A percentile compares a stretch with the other conserved stretches of the same genome.
Conservation (phyloP, 2,113 vertebrate species). For the Phocoena sinus region DNA sequence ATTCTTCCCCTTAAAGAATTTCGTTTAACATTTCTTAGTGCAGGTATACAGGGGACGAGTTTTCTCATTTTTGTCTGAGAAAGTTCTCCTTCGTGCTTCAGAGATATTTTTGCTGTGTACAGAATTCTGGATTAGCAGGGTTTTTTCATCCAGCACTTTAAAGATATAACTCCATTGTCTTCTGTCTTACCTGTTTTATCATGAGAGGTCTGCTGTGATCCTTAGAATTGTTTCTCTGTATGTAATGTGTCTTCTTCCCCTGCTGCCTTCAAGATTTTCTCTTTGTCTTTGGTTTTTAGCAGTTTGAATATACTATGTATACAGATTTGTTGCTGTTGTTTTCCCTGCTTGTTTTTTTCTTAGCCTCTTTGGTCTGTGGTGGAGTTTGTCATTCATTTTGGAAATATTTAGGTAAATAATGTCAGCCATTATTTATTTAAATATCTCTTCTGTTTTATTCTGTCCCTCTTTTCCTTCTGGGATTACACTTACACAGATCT, state of each 20-base stretch:
- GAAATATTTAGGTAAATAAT: background rate
- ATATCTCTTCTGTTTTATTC: background rate
- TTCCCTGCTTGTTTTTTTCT: background rate
- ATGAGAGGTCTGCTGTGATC: background rate
- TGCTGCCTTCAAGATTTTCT: background rate
- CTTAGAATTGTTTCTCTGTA: background rate
- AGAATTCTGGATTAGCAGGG: background rate
- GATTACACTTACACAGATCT: background rate
- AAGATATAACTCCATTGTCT: background rate
- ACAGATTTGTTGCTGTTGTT: background rate
- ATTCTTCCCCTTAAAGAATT: background rate
- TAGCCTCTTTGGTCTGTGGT: background rate
- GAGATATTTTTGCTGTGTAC: background rate
- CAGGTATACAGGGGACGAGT: background rate
- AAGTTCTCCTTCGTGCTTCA: background rate
- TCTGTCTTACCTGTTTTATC: background rate
- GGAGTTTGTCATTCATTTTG: background rate
- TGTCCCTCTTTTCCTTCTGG: background rate
- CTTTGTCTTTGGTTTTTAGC: background rate
- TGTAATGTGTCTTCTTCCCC: background rate
- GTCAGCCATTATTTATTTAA: background rate
- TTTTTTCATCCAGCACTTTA: background rate
- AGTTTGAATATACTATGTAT: background rate
- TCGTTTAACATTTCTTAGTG: background rate
- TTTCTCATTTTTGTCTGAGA: background rate